Evolutionary conservation across 2,113 vertebrate genomes (phyloP), one percentile per base, ranked within the genome.

Genomic region (Cavia aperea): DNA sequence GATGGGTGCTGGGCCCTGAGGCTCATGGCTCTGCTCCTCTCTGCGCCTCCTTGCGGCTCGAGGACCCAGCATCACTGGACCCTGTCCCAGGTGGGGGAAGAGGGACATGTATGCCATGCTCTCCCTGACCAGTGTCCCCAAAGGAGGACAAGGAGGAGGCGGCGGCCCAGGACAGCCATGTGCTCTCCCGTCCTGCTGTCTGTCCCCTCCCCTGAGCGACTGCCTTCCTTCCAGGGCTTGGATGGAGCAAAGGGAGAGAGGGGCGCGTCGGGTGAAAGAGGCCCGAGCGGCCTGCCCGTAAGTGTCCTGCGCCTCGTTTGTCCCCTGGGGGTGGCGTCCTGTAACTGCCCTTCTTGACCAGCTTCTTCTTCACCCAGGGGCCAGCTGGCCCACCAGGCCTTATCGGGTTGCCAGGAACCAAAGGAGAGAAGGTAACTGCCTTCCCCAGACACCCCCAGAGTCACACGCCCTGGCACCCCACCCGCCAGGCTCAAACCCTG

Each of bases 401-500:
- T 88, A 98, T 99, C 49, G 99, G 99, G 43, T 97, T 99, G 78
- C 99, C 99, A 21, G 99, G 99, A 81, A 98, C 98, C 83, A 99
- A 99, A 97, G 99, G 99, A 97, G 99, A 99, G 79, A 99, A 99
- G 98, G 99, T 99, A 98, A 96, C 21, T 0, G 4, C 0, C 0
- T 36, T 1, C 36, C 60, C 26, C 68, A 31, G 21, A 23, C 19
- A 18, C 6, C 26, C 19, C 23, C 39, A 4, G 46, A 36, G 49
- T 51, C 70, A 15, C n/a, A 36, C 0, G 3, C 19, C 88, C 24
- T 0, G 1, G 1, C 11, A 43, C 51, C 78, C 83, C 26, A 68
- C 26, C 70, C 31, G 33, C 36, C 62, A 33, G 60, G 56, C 36
- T 62, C 78, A 65, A 39, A 60, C 63, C 49, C 43, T 65, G 21